Evolutionary conservation across 1,140 invertebrate species (phyloP), one percentile per base, ranked within the genome.

Genomic region (Bombus breviceps): DNA sequence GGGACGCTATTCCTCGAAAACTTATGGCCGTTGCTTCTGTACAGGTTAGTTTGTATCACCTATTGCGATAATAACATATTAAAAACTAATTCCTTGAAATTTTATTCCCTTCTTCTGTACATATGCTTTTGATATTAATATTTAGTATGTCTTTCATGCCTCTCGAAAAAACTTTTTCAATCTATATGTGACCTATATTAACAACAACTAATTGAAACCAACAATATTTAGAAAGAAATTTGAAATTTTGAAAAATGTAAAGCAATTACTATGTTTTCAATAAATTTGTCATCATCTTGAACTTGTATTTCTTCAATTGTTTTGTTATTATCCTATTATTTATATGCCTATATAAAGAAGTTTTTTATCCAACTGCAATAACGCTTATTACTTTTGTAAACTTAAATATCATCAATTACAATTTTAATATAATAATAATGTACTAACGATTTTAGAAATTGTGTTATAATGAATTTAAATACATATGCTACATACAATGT

Each of bases 11-110:
- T 73, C 43, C 91, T 25, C 69, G 74, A 71, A 94, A 94, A 86
- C 86, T 94, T 72, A 93, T 93, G 92, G 93, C 92, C 9, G 88
- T 93, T 76, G 94, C 93, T 81, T 91, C 92, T 41, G 92, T 94
- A 74, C 91, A 94, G 94, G 94, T 94, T 94, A 94, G 91, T 59
- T 85, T 75, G 37, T 22, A 18, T 76, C 47, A 77, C 62, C 81
- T 47, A 53, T 68, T 34, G 53, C 79, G 53, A 76, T 83, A 84
- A 90, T 83, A 83, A 75, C 32, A 83, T 75, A 64, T 53, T 74
- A 53, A 86, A 86, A 83, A 83, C 47, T 53, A 53, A 88, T 64
- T 83, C 34, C 39, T 83, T 78, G 18, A 64, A 83, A 75, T 83
- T 79, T 69, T 81, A 88, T 37, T 28, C 12, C 57, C 72, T 59